A percentile compares a stretch with the other conserved stretches of the same genome.
Evolutionary conservation across 2,797 vertebrate species (phyloP).

Genomic region (Xenopus petersii): DNA sequence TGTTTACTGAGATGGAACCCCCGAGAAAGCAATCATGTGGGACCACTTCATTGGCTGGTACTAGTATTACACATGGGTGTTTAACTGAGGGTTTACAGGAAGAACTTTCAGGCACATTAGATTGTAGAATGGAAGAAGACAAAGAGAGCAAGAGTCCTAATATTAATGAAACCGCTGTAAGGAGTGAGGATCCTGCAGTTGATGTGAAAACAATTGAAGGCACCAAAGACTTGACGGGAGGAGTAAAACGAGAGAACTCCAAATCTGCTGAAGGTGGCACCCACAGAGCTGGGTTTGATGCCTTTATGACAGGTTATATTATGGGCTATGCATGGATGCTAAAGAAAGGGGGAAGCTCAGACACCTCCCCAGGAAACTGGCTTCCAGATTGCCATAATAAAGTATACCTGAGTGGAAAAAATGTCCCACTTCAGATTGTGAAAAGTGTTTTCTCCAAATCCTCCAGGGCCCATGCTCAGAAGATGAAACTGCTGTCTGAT

Average conservation of each 20-base stretch:
- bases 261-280: constrained; percentile 71
- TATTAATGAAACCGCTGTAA: not conserved
- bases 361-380: constrained; percentile 52
- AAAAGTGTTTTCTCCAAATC: constrained; percentile 91
- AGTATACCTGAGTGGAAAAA: constrained; percentile 91
- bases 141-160: constrained; percentile 25
- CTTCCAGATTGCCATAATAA: constrained; percentile 84
- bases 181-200: not conserved
- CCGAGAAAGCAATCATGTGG: constrained; percentile 1
- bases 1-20: not conserved
- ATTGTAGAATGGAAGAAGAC: constrained; percentile 13
- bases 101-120: constrained; percentile 7
- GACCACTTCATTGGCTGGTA: not conserved
- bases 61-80: not conserved
- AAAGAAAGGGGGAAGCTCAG: constrained; percentile 51
- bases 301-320: constrained; percentile 95
- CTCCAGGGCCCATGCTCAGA: constrained; percentile 85
- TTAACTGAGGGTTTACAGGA: not conserved
- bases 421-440: constrained; percentile 82
- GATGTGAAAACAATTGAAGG: not conserved
- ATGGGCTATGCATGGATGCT: constrained; percentile 77
- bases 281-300: constrained; percentile 92
- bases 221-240: not conserved
- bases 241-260: constrained; percentile 19
- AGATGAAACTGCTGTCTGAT: constrained; percentile 84